phyloP scores from a whole-genome alignment of 1,140 invertebrate genomes.

The Zaprionus africanus region DNA sequence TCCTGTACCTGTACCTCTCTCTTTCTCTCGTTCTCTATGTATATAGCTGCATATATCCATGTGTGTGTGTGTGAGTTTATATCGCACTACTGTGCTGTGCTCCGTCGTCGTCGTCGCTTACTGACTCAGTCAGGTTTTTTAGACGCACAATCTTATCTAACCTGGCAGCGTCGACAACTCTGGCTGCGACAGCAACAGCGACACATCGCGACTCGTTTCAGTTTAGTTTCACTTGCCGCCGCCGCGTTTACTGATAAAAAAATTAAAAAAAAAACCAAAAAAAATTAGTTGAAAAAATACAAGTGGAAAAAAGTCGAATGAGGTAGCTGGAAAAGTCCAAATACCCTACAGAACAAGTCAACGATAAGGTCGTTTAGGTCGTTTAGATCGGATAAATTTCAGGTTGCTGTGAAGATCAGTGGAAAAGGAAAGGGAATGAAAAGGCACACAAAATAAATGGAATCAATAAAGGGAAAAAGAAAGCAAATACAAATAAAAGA shows the following conservation, averaged over 20 bases:
- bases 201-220: constrained; percentile 48
- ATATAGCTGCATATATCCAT: constrained; percentile 6
- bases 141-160: constrained; percentile 82
- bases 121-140: constrained; percentile 66
- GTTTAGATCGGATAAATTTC: no score
- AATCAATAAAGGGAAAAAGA: no score
- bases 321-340: not conserved
- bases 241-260: constrained; percentile 65
- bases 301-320: constrained; percentile 5
- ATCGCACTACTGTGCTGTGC: constrained; percentile 46
- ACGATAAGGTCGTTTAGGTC: no score
- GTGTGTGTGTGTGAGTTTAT: constrained; percentile 31
- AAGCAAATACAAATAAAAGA: no score
- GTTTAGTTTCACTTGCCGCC: constrained; percentile 76
- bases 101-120: constrained; percentile 14
- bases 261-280: constrained; percentile 10
- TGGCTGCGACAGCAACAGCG: constrained; percentile 57
- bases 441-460: no score
- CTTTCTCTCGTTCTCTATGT: not conserved
- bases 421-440: no score
- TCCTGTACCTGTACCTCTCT: not conserved
- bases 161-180: constrained; percentile 61
- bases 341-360: constrained; percentile 9
- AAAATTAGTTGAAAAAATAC: constrained; percentile 24
- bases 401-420: no score